These are phyloP conservation scores for Decapterus maruadsi DNA, from an alignment of 2,797 vertebrate species.

Conservation along the genomic window DNA sequence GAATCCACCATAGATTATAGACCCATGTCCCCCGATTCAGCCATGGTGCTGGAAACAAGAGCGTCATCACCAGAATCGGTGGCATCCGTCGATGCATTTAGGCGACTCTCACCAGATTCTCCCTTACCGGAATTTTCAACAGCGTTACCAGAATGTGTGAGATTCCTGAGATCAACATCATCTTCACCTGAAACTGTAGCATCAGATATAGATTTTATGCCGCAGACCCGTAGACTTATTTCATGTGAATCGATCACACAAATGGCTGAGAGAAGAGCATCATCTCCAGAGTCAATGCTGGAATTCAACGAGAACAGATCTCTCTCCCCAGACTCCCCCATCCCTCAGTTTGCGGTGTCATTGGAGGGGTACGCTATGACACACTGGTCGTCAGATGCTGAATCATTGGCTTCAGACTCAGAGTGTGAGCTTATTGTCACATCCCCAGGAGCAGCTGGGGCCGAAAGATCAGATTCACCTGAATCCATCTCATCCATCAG, in stretches of 20 bases:
- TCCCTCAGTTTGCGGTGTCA: conserved; percentile 67
- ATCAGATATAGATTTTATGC: conserved; percentile 56
- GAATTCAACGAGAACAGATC: conserved; percentile 63
- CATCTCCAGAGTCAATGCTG: conserved; percentile 76
- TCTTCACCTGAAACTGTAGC: conserved; percentile 67
- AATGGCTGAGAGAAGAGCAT: conserved; percentile 58
- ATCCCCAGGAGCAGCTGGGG: conserved; percentile 37
- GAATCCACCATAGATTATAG: conserved; percentile 45
- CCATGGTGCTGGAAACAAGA: conserved; percentile 30
- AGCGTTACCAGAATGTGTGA: conserved; percentile 48
- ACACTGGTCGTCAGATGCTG: conserved; percentile 60
- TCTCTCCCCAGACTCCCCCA: conserved; percentile 79
- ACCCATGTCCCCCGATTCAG: conserved; percentile 49
- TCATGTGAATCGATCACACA: conserved; percentile 46
- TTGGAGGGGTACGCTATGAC: conserved; percentile 29
- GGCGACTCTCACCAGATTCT: conserved; percentile 69
- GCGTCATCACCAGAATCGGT: conserved; percentile 61
- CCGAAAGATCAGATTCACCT: conserved; percentile 67
- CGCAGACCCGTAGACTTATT: conserved; percentile 11
- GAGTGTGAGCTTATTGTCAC: conserved; percentile 63
- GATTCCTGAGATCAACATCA: conserved; percentile 45
- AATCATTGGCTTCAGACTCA: conserved; percentile 60
- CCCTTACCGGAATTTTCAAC: conserved; percentile 57
- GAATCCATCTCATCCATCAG: conserved; percentile 73
- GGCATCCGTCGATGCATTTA: conserved; percentile 55